A percentile compares a stretch with the other conserved stretches of the same genome.
phyloP scores from a whole-genome alignment of 2,797 vertebrate species.

The Pseudochirops corinnae region DNA sequence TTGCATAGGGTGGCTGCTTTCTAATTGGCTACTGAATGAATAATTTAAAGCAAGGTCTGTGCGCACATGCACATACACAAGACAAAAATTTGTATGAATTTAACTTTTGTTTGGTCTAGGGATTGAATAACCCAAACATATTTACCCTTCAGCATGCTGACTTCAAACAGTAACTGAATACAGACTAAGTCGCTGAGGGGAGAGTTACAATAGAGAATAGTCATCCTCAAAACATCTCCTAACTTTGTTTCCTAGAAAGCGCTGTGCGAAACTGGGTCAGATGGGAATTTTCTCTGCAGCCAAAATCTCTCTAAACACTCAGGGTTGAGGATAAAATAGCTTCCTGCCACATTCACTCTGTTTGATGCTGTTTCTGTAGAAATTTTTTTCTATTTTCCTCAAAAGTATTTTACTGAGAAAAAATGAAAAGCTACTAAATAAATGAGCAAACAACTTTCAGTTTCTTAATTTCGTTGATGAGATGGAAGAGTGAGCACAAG shows the following conservation, averaged over 20 bases:
- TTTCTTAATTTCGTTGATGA: not conserved
- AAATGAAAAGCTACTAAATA: not conserved
- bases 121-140: constrained; percentile 16
- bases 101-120: not conserved
- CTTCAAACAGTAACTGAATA: constrained; percentile 46
- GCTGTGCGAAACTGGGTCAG: constrained; percentile 17
- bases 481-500: not conserved
- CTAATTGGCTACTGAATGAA: not conserved
- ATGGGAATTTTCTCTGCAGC: constrained; percentile 26
- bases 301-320: constrained; percentile 57
- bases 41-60: not conserved
- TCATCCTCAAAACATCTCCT: constrained; percentile 56
- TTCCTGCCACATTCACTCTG: constrained; percentile 40
- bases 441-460: not conserved
- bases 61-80: no score
- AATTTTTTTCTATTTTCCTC: constrained; percentile 11
- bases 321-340: constrained; percentile 41
- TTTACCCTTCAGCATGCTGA: constrained; percentile 47
- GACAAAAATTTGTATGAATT: not conserved
- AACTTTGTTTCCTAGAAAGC: constrained; percentile 30
- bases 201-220: constrained; percentile 34
- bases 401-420: constrained; percentile 21
- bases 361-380: constrained; percentile 15
- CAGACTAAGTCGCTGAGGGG: constrained; percentile 61
- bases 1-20: no score